Evolutionary conservation across 2,113 vertebrate species (phyloP).

Genomic region (Gopherus evgoodei): DNA sequence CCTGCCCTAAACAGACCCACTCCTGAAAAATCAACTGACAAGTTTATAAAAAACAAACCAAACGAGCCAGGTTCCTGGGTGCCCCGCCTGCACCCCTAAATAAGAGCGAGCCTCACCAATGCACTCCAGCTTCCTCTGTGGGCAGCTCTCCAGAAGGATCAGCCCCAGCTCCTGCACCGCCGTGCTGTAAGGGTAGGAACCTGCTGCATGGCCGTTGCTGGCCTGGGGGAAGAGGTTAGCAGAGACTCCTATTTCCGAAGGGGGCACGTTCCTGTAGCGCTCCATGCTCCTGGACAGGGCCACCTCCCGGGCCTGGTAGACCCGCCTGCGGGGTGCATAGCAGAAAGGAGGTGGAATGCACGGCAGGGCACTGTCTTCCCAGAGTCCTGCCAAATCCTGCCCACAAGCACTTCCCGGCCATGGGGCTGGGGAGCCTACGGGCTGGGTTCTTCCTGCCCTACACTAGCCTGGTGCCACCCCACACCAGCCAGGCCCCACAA

Average conservation of each 20-base stretch:
- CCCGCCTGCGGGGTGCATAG: slow-evolving; percentile 74
- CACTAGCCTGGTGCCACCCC: too few relatives aligned
- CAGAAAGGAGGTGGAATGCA: fast-evolving
- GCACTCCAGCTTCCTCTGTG: slow-evolving; percentile 94
- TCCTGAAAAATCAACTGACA: neutral
- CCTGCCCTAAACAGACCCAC: neutral
- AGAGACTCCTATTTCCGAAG: slow-evolving; percentile 85
- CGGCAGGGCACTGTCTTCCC: neutral
- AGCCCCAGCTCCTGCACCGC: slow-evolving; percentile 88
- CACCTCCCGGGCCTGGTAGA: slow-evolving; percentile 81
- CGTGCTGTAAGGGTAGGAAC: slow-evolving; percentile 82
- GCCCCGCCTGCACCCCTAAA: neutral
- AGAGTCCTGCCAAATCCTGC: too few relatives aligned
- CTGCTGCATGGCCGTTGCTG: neutral
- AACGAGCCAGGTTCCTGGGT: neutral
- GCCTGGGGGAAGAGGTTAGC: slow-evolving; percentile 82
- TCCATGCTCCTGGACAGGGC: slow-evolving; percentile 85
- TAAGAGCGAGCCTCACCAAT: slow-evolving; percentile 80
- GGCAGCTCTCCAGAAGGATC: slow-evolving; percentile 85
- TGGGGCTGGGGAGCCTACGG: fast-evolving
- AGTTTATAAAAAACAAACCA: too few relatives aligned
- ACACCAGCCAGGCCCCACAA: too few relatives aligned
- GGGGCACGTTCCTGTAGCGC: slow-evolving; percentile 75
- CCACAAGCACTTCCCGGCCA: neutral
- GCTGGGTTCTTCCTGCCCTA: too few relatives aligned